phyloP scores from a whole-genome alignment of 64 coral and sea anemone species.

The Stichodactyla helianthus region DNA sequence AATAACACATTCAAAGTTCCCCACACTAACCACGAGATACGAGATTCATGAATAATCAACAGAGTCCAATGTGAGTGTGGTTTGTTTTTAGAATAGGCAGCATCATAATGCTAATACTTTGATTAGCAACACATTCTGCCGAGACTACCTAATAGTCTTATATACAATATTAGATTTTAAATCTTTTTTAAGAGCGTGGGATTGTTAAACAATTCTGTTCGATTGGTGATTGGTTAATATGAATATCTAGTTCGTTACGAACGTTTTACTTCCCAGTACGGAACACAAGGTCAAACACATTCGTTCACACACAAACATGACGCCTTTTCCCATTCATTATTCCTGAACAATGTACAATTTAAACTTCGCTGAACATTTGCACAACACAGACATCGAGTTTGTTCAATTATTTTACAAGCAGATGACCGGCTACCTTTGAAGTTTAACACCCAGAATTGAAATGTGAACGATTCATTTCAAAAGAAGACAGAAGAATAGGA shows the following conservation, averaged over 20 bases:
- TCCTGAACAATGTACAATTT: background rate
- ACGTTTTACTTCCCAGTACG: background rate
- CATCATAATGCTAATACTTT: background rate
- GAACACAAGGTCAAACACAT: background rate
- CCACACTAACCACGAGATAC: slow-evolving; percentile 6
- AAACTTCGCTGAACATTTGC: background rate
- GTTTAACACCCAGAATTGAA: slow-evolving; percentile 2
- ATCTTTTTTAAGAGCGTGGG: background rate
- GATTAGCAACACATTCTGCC: background rate
- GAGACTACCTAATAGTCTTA: background rate
- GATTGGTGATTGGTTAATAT: background rate
- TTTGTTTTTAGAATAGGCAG: slow-evolving; percentile 8
- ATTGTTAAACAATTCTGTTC: background rate
- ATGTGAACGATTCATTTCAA: background rate
- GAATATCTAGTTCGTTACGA: background rate
- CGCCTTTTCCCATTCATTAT: slow-evolving; percentile 4
- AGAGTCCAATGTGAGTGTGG: background rate
- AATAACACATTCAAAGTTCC: background rate
- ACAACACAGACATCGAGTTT: background rate
- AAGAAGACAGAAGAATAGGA: background rate
- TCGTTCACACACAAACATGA: background rate
- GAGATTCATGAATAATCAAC: slow-evolving; percentile 1
- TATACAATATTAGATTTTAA: background rate
- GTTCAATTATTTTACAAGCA: background rate
- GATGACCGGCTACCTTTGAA: slow-evolving; percentile 12